phyloP scores from a whole-genome alignment of 2,113 vertebrate species.

The Sinocyclocheilus anshuiensis region DNA sequence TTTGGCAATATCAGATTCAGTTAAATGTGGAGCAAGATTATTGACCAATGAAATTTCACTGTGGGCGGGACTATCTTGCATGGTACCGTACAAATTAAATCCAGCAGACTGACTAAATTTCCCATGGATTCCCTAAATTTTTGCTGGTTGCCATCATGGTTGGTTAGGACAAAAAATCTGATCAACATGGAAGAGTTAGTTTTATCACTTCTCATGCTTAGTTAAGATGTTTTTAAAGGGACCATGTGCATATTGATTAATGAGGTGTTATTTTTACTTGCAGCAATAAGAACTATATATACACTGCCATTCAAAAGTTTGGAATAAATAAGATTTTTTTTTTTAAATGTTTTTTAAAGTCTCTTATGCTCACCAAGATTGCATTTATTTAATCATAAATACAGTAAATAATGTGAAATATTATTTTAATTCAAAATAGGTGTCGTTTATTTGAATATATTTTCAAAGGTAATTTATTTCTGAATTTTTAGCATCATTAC shows the following conservation, averaged over 20 bases:
- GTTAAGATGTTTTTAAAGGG: not conserved
- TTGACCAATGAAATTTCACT: not conserved
- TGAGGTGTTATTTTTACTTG: not conserved
- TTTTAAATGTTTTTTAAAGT: not conserved
- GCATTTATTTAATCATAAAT: not conserved
- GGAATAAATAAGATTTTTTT: no score
- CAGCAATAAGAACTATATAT: not conserved
- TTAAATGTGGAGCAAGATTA: not conserved
- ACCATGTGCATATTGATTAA: not conserved
- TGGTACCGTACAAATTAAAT: not conserved
- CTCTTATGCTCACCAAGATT: not conserved
- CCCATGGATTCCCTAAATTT: not conserved
- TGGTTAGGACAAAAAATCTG: not conserved
- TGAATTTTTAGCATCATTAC: not conserved
- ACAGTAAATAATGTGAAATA: not conserved
- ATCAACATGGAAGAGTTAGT: not conserved
- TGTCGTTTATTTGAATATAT: not conserved
- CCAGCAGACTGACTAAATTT: not conserved
- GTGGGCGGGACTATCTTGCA: not conserved
- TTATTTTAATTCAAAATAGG: not conserved
- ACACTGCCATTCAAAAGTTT: not conserved
- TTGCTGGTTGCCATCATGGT: not conserved
- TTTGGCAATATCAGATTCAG: not conserved
- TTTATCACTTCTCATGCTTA: not conserved
- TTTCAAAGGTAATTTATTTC: not conserved